Conservation (phyloP, 2,113 vertebrate species). For the Oreocharis arfaki region DNA sequence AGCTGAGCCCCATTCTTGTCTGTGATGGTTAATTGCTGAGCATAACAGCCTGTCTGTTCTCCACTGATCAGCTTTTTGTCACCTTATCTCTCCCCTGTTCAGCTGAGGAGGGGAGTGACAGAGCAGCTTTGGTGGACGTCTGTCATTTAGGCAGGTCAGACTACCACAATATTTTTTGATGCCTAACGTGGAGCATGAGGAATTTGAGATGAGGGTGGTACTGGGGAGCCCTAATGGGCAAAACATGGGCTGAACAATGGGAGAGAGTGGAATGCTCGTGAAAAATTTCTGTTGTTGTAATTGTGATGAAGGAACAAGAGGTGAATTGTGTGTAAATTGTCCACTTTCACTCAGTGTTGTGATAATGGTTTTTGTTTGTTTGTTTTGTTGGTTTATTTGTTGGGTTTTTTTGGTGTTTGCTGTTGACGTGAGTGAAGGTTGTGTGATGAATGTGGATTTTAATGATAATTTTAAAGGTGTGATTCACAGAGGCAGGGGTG, state of each 20-base stretch:
- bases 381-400: neutral
- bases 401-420: neutral
- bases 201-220: neutral
- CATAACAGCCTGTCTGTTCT: neutral
- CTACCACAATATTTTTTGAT: neutral
- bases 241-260: neutral
- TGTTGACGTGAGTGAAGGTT: neutral
- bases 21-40: neutral
- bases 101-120: neutral
- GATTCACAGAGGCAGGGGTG: neutral
- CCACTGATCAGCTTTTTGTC: neutral
- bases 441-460: neutral
- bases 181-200: accelerated
- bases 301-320: neutral
- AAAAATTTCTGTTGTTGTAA: neutral
- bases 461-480: neutral
- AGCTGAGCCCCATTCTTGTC: neutral
- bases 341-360: neutral
- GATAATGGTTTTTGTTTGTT: neutral
- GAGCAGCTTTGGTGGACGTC: neutral
- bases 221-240: neutral
- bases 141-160: neutral
- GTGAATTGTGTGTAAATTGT: neutral
- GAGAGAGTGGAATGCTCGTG: neutral
- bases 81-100: neutral